Percentiles rank a stretch among this genome's conserved stretches.
Conservation (phyloP, 2,797 vertebrate species). For the Ctenopoma multispine region DNA sequence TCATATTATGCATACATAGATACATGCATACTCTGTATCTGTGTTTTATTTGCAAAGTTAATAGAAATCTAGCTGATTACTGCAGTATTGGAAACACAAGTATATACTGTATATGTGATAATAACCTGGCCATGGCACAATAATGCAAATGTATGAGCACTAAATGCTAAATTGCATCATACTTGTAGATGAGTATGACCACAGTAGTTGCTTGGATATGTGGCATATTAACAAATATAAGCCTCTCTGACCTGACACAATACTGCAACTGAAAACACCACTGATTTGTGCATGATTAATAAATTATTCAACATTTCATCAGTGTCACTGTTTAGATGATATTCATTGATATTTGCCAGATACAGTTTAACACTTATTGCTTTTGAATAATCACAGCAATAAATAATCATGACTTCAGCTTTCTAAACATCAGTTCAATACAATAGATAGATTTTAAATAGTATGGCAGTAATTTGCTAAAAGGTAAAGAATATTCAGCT, state of each 20-base stretch:
- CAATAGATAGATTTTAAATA: neutral
- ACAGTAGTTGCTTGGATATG: neutral
- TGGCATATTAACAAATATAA: conserved; percentile 17
- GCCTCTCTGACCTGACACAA: neutral
- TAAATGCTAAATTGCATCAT: neutral
- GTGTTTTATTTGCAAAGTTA: too few species aligned
- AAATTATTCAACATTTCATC: conserved; percentile 54
- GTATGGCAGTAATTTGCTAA: neutral
- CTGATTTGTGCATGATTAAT: conserved; percentile 43
- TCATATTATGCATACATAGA: too few species aligned
- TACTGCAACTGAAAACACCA: conserved; percentile 13
- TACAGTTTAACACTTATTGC: neutral
- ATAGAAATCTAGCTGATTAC: too few species aligned
- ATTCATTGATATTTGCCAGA: conserved; percentile 18
- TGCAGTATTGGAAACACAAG: too few species aligned
- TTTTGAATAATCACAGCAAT: neutral
- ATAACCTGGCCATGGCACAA: too few species aligned
- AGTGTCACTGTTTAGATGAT: conserved; percentile 21
- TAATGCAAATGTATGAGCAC: too few species aligned
- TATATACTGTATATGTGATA: too few species aligned
- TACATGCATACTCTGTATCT: too few species aligned
- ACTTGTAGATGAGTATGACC: neutral
- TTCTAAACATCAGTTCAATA: neutral
- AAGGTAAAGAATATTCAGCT: conserved; percentile 19
- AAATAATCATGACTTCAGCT: neutral